Percentiles rank a stretch among this genome's conserved stretches.
phyloP scores from a whole-genome alignment of 2,888 invertebrate species.

The Brachylomia viminalis region DNA sequence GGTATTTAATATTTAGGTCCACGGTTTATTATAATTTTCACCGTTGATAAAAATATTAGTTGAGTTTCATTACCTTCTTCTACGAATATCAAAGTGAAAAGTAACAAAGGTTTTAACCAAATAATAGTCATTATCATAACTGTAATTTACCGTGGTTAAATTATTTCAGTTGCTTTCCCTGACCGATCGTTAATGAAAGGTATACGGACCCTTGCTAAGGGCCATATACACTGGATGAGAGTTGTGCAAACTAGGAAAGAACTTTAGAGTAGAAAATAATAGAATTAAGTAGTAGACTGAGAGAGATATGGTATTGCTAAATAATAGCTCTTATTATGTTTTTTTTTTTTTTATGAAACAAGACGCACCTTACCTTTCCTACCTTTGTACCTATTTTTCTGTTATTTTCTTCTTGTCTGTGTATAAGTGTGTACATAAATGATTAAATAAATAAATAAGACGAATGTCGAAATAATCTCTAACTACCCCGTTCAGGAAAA shows the following conservation, averaged over 20 bases:
- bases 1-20: no score
- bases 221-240: constrained; percentile 26
- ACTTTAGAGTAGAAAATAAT: not conserved
- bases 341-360: no score
- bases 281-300: not conserved
- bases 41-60: not conserved
- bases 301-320: not conserved
- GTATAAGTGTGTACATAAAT: no score
- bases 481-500: no score
- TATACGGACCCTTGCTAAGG: constrained; percentile 47
- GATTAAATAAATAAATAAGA: not conserved
- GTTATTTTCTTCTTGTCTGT: no score
- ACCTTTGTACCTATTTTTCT: no score
- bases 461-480: no score
- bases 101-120: constrained; percentile 43
- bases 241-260: not conserved
- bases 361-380: no score
- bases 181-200: constrained; percentile 60
- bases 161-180: constrained; percentile 64
- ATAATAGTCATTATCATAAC: constrained; percentile 58
- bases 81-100: constrained; percentile 35
- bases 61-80: not conserved
- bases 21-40: not conserved
- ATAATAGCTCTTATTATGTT: not conserved
- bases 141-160: constrained; percentile 63